Evolutionary conservation across 1,140 invertebrate genomes (phyloP).

Genomic region (Cotesia vestalis): DNA sequence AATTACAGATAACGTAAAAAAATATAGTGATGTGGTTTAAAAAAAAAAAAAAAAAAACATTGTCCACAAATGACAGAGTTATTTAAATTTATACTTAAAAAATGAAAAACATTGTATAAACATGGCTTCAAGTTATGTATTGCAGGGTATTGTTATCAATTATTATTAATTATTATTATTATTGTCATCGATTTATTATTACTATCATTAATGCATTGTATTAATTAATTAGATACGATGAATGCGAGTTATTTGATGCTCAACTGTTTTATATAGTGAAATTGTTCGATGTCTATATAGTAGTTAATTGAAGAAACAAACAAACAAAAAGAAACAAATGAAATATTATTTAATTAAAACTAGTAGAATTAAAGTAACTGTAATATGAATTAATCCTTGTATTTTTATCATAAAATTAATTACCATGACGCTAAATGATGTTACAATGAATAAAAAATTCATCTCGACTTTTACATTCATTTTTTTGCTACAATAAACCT

Average conservation of each 20-base stretch:
- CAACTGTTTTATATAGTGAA: slow-evolving; percentile 27
- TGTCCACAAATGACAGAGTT: slow-evolving; percentile 13
- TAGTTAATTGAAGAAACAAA: slow-evolving; percentile 6
- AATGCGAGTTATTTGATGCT: slow-evolving; percentile 20
- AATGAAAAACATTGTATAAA: neutral
- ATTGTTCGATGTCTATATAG: slow-evolving; percentile 29
- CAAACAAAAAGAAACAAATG: slow-evolving; percentile 8
- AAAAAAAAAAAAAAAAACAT: neutral
- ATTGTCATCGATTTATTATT: neutral
- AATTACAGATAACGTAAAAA: too few species aligned
- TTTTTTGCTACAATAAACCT: neutral
- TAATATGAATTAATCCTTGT: slow-evolving; percentile 22
- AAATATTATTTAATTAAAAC: slow-evolving; percentile 5
- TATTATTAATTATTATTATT: slow-evolving; percentile 12
- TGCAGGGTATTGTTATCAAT: slow-evolving; percentile 30
- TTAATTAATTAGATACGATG: neutral
- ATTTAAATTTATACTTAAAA: slow-evolving; percentile 29
- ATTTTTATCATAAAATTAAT: slow-evolving; percentile 27
- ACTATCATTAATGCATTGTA: slow-evolving; percentile 2
- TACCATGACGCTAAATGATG: neutral
- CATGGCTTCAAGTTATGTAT: slow-evolving; percentile 24
- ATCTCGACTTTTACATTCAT: slow-evolving; percentile 3
- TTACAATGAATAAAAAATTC: slow-evolving; percentile 16
- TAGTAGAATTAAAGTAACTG: neutral
- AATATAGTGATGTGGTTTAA: too few species aligned